These are phyloP conservation scores for Cinclus cinclus DNA, from an alignment of 2,113 vertebrate genomes.

Conservation along the genomic window DNA sequence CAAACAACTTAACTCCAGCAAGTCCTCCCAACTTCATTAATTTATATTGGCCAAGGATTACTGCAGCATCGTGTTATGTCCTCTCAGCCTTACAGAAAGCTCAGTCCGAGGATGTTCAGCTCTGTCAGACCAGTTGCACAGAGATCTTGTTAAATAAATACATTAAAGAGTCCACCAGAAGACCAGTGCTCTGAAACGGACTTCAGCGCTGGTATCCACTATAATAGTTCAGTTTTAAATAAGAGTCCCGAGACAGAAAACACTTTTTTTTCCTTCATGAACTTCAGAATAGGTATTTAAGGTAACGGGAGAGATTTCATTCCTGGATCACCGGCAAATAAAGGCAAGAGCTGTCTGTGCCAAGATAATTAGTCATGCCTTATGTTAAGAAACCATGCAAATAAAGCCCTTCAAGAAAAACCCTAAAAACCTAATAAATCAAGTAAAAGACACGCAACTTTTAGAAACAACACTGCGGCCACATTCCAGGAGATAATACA, in stretches of 20 bases:
- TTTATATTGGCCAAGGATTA: not conserved
- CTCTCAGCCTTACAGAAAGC: not conserved
- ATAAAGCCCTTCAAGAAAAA: not conserved
- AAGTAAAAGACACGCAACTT: not conserved
- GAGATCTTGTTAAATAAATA: not conserved
- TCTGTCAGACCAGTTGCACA: not conserved
- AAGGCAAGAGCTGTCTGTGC: not conserved
- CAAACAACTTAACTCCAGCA: not conserved
- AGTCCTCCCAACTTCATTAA: not conserved
- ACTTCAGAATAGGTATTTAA: not conserved
- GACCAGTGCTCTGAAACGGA: not conserved
- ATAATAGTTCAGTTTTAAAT: not conserved
- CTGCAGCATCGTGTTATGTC: not conserved
- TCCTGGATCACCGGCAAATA: not conserved
- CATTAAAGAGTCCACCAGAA: not conserved
- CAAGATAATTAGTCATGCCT: not conserved
- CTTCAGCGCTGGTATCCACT: not conserved
- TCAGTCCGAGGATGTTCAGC: not conserved
- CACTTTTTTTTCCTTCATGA: not conserved
- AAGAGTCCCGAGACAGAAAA: not conserved
- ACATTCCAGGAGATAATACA: not conserved
- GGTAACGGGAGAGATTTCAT: not conserved
- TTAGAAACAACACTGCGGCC: not conserved
- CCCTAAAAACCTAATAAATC: too few species aligned
- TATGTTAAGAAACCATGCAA: not conserved